phyloP scores from a whole-genome alignment of 2,797 vertebrate species.

The Lemur catta region DNA sequence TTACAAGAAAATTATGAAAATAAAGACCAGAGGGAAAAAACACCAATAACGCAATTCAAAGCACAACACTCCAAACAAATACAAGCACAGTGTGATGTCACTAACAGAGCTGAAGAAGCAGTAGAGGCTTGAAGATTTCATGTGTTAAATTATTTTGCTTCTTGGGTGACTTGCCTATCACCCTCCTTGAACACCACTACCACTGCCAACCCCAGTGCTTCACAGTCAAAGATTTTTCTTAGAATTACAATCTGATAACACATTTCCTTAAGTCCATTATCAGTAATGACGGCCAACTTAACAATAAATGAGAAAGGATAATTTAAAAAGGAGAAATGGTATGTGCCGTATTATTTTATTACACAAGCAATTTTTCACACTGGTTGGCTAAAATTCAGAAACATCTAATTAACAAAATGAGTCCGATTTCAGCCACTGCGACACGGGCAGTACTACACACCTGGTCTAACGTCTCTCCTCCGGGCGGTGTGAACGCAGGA shows the following conservation, averaged over 20 bases:
- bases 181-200: not conserved
- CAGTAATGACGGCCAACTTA: not conserved
- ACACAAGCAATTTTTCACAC: not conserved
- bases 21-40: not conserved
- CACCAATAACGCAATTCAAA: not conserved
- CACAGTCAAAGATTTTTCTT: not conserved
- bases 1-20: not conserved
- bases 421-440: not conserved
- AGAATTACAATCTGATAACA: not conserved
- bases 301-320: not conserved
- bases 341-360: not conserved
- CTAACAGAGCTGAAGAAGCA: too few relatives aligned
- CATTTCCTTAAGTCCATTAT: not conserved
- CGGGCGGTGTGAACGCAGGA: constrained; percentile 91
- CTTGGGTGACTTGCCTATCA: too few relatives aligned
- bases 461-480: constrained; percentile 94
- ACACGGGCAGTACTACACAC: constrained; percentile 76
- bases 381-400: not conserved
- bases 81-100: not conserved
- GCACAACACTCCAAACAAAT: not conserved
- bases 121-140: not conserved
- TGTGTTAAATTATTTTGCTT: not conserved
- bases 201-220: not conserved
- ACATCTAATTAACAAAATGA: not conserved
- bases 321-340: not conserved